phyloP scores from a whole-genome alignment of 1,140 invertebrate genomes.

The Heliconius congener region DNA sequence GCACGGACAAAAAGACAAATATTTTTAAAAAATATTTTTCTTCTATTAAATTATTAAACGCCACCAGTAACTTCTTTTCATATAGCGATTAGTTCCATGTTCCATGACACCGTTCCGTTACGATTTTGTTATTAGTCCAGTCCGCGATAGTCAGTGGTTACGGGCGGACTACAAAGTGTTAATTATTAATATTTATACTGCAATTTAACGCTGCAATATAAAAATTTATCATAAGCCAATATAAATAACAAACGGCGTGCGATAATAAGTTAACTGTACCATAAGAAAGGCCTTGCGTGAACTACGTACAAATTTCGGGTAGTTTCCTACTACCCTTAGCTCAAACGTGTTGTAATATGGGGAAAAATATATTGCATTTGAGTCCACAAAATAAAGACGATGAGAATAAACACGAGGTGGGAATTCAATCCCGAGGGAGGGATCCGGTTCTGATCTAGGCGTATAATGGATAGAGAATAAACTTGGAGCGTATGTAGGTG shows the following conservation, averaged over 20 bases:
- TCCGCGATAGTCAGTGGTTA: no score
- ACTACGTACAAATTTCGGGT: constrained; percentile 8
- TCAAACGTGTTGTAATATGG: constrained; percentile 31
- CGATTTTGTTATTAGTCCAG: no score
- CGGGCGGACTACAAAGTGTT: no score
- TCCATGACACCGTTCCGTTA: no score
- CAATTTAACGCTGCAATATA: no score
- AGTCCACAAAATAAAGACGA: constrained; percentile 43
- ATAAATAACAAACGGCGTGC: neutral
- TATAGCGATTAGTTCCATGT: no score
- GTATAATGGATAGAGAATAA: constrained; percentile 15
- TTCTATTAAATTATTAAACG: no score
- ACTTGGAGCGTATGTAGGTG: constrained; percentile 2
- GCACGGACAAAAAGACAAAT: no score
- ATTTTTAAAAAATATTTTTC: no score
- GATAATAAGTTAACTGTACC: constrained; percentile 5
- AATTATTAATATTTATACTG: no score
- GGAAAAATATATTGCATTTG: constrained; percentile 40
- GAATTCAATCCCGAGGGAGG: constrained; percentile 46
- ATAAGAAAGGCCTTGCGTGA: constrained; percentile 4
- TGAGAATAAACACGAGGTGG: constrained; percentile 38
- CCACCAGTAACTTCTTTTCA: no score
- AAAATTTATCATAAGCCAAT: no score
- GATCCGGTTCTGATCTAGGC: constrained; percentile 39
- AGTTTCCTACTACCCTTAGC: constrained; percentile 14